Base-by-base conservation (phyloP, 2,113 vertebrate species). In the Lophotis ruficrista region DNA sequence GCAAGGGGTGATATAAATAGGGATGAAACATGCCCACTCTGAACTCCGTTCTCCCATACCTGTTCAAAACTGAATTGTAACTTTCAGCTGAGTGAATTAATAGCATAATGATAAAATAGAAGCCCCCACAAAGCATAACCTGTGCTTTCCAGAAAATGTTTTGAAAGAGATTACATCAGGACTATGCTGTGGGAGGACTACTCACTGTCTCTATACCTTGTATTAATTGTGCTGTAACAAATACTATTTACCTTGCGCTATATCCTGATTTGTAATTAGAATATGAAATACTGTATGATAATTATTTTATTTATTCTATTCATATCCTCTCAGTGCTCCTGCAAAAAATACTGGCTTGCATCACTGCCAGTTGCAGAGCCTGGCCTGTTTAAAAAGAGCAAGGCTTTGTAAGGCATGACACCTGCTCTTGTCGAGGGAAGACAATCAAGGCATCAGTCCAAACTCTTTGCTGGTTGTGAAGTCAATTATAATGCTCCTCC, bases 251-350 rank as follows among this genome's bases (percentile, higher is more conserved):
- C 2, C 6, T 37, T 56, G 22, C 50, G 8, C 12, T 69, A 6
- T 30, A 35, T 1, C 15, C 3, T 17, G 64, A 7, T 17, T 69
- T 85, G 12, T 10, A 31, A 56, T 54, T 51, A 51, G 7, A 22
- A 25, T 51, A 53, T n/a, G 3, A 71, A 76, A 56, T 6, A 1
- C 4, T 66, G 10, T 31, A 8, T 16, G 53, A 27, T 25, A 53
- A 37, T 27, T 14, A 0, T 33, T 56, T 60, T 37, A 31, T 37
- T 51, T 82, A 9, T 90, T 19, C 22, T 37, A 8, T 73, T 70
- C 1, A 4, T 51, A 27, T 5, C 2, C 9, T 7, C 4, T 10
- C 6, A 25, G 7, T 31, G 11, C 22, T 48, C 47, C 53, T 58
- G 24, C 43, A 76, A 71, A 76, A 87, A 61, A 45, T 27, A 71